Evolutionary conservation across 2,113 vertebrate species (phyloP).

Genomic region (Rafetus swinhoei): DNA sequence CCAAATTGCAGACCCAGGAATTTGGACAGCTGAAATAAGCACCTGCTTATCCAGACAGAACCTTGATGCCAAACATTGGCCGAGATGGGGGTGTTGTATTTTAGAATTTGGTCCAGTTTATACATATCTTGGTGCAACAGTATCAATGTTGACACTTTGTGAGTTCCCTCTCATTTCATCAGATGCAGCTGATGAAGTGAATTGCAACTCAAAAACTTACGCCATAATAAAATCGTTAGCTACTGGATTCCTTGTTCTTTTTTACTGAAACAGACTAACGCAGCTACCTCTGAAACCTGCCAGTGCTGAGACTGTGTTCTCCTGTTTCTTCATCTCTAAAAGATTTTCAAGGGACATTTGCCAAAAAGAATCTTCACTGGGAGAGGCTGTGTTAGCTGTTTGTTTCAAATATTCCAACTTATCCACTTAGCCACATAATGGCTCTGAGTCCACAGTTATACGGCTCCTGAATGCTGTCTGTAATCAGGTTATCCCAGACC

Average conservation of each 20-base stretch:
- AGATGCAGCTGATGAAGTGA: no score
- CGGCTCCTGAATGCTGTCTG: slow-evolving; percentile 20
- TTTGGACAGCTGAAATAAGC: background rate
- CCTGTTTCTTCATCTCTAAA: background rate
- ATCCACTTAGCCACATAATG: background rate
- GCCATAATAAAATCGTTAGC: no score
- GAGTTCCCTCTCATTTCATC: no score
- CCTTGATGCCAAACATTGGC: background rate
- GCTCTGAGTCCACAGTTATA: background rate
- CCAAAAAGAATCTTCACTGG: slow-evolving; percentile 11
- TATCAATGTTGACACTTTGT: background rate
- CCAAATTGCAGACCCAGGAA: background rate
- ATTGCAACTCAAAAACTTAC: no score
- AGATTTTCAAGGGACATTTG: slow-evolving; percentile 33
- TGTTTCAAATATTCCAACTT: background rate
- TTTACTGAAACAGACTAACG: no score
- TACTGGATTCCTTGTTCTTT: no score
- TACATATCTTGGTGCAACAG: background rate
- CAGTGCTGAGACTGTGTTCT: background rate
- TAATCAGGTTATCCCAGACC: background rate
- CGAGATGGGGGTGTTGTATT: background rate
- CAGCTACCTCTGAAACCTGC: no score
- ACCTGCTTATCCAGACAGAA: background rate
- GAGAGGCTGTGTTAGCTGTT: background rate
- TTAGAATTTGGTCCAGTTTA: background rate